A percentile compares a stretch with the other conserved stretches of the same genome.
Evolutionary conservation across 2,113 vertebrate species (phyloP).

Genomic region (Myiopsitta monachus): DNA sequence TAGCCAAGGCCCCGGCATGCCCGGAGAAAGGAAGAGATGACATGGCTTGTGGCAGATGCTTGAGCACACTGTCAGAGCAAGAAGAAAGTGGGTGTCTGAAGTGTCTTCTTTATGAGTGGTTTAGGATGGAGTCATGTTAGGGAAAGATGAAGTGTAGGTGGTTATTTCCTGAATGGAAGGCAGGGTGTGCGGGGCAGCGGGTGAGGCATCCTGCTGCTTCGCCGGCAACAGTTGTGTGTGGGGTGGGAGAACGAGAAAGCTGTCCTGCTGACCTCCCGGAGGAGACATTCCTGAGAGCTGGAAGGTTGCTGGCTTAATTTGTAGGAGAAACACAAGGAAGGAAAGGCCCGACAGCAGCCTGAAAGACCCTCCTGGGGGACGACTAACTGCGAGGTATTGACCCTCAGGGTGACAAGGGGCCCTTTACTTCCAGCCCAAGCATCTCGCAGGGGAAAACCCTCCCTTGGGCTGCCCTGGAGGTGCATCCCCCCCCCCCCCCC

Average conservation of each 20-base stretch:
- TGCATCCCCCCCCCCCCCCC: neutral
- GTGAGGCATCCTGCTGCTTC: neutral
- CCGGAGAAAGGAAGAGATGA: neutral
- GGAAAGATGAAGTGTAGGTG: neutral
- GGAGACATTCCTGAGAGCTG: neutral
- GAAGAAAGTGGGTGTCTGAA: neutral
- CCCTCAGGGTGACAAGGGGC: neutral
- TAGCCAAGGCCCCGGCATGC: rapidly evolving
- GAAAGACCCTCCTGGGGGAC: rapidly evolving
- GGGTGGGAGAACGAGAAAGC: neutral
- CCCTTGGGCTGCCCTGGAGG: neutral
- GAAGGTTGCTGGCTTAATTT: neutral
- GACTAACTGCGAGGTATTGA: rapidly evolving
- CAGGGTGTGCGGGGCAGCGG: rapidly evolving
- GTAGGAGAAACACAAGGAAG: neutral
- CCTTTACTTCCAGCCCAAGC: neutral
- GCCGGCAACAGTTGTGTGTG: neutral
- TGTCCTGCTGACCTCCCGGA: rapidly evolving
- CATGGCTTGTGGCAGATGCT: rapidly evolving
- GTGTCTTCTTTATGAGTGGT: neutral
- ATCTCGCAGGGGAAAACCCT: neutral
- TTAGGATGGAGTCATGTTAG: neutral
- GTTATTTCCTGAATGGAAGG: neutral
- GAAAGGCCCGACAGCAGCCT: neutral
- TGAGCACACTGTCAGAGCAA: rapidly evolving